Conservation (phyloP, 2,888 invertebrate species). For the Agriopis aurantiaria region DNA sequence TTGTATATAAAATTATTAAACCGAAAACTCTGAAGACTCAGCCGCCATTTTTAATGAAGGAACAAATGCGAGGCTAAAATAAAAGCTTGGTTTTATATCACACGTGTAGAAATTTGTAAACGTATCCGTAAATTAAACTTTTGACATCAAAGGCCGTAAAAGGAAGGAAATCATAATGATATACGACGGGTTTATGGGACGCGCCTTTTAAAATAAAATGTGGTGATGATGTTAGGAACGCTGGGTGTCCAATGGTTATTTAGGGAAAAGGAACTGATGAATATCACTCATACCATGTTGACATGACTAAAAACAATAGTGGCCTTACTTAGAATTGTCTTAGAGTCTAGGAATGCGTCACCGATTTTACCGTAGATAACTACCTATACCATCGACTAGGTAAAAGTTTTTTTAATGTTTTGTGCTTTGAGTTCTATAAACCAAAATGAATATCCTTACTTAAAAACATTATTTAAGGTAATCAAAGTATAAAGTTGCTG, state of each 20-base stretch:
- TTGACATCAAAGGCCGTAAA: conserved; percentile 37
- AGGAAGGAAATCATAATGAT: conserved; percentile 40
- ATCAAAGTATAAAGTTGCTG: no score
- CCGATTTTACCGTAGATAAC: neutral
- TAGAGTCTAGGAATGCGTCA: neutral
- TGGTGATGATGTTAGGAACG: conserved; percentile 24
- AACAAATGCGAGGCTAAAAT: conserved; percentile 18
- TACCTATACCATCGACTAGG: no score
- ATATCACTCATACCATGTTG: conserved; percentile 5
- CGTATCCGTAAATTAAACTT: conserved; percentile 34
- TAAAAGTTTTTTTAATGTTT: no score
- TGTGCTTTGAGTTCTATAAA: no score
- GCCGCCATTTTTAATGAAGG: conserved; percentile 17
- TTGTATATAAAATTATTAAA: no score
- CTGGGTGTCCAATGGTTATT: conserved; percentile 15
- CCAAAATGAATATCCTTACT: no score
- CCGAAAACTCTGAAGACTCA: neutral
- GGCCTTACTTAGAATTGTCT: neutral
- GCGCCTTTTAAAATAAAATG: conserved; percentile 34
- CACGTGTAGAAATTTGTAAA: conserved; percentile 33
- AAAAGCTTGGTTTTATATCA: conserved; percentile 23
- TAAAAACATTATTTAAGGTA: no score
- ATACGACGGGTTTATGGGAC: conserved; percentile 33
- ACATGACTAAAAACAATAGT: conserved; percentile 12
- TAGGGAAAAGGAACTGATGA: conserved; percentile 19